phyloP scores from a whole-genome alignment of 2,797 vertebrate genomes.

The Danio aesculapii region DNA sequence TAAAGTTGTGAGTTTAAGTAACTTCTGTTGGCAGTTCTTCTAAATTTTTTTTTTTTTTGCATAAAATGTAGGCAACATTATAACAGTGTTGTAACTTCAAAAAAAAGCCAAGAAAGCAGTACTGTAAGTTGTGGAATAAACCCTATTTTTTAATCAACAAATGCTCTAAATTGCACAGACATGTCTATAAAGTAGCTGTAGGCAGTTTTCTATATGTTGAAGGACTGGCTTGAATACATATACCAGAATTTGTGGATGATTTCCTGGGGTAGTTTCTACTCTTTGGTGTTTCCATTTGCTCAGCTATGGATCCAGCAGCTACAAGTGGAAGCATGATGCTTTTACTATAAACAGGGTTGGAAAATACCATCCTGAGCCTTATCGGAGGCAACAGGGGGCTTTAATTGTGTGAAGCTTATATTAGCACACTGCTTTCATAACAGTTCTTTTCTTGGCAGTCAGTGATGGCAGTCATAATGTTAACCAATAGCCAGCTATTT shows the following conservation, averaged over 20 bases:
- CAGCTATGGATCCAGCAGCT: slow-evolving; percentile 16
- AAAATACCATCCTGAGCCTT: slow-evolving; percentile 19
- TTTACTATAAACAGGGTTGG: slow-evolving; percentile 22
- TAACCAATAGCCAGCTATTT: slow-evolving; percentile 3
- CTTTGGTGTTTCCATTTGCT: slow-evolving; percentile 15
- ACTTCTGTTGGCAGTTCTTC: too few relatives aligned
- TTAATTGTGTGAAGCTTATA: slow-evolving; percentile 20
- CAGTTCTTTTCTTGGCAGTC: neutral
- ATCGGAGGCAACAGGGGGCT: slow-evolving; percentile 15
- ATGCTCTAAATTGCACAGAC: too few relatives aligned
- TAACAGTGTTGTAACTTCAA: too few relatives aligned
- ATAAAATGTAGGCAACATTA: too few relatives aligned
- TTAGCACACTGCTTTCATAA: slow-evolving; percentile 13
- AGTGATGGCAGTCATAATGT: neutral
- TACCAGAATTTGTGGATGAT: slow-evolving; percentile 1
- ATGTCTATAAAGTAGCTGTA: too few relatives aligned
- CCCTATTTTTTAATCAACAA: too few relatives aligned
- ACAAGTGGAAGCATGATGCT: neutral
- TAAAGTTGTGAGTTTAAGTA: too few relatives aligned
- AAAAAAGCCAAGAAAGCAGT: too few relatives aligned
- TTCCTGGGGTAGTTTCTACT: neutral
- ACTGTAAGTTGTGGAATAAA: too few relatives aligned
- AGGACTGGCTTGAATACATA: neutral
- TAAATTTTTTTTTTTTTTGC: too few relatives aligned
- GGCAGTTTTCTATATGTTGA: neutral